Conservation (phyloP, 2,888 invertebrate genomes). For the Rhaphigaster nebulosa region DNA sequence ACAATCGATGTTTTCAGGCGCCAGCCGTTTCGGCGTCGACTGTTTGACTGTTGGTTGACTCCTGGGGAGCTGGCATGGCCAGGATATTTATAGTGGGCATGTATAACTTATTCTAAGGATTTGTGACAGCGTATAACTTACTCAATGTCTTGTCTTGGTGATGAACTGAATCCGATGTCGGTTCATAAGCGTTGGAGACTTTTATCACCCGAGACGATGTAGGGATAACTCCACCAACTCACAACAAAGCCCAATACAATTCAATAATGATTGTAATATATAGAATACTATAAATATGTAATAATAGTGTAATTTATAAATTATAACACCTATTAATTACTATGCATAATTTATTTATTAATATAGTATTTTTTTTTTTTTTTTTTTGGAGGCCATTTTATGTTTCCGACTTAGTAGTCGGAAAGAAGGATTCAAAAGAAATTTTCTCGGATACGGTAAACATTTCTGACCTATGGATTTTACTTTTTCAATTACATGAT, state of each 20-base stretch:
- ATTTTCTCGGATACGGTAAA: no score
- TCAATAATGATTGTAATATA: no score
- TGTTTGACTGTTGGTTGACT: not conserved
- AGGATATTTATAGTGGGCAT: not conserved
- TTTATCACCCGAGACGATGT: not conserved
- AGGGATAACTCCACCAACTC: not conserved
- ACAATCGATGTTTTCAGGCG: conserved; percentile 29
- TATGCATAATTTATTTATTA: no score
- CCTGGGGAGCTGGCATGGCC: not conserved
- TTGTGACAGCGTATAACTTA: not conserved
- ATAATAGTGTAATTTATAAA: no score
- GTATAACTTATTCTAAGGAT: not conserved
- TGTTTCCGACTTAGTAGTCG: no score
- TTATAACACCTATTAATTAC: no score
- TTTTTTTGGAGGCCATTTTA: no score
- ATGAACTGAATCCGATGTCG: not conserved
- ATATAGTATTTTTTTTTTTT: no score
- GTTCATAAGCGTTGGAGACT: not conserved
- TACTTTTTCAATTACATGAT: no score
- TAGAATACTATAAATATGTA: no score
- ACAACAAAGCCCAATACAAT: not conserved
- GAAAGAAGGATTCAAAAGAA: no score
- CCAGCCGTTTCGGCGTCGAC: conserved; percentile 31
- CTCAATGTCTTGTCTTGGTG: not conserved
- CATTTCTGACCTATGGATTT: no score